Base-by-base conservation (phyloP, 1,140 invertebrate genomes). In the Colletes gigas region DNA sequence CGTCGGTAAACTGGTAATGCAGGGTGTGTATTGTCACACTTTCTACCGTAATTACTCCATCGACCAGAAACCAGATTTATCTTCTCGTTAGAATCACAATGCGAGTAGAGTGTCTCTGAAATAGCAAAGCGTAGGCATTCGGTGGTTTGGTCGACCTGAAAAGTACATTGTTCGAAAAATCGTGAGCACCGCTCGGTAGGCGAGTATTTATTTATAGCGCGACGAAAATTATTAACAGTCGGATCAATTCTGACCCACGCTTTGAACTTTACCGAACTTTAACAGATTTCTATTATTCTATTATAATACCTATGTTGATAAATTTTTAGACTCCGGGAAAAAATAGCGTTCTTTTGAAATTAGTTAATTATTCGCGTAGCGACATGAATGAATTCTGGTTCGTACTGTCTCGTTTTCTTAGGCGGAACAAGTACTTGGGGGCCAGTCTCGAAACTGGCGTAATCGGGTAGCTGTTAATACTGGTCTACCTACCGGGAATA, bases 391-490 rank as follows among this genome's bases (percentile, higher is more conserved):
- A 30, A 30, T 30, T 30, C 30, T 30, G 2, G 30, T 30, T 30
- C 30, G 30, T 2, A 1, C 30, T 30, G 30, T 30, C 30, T 30
- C 1, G 8, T 7, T 44, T 44, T 44, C 3, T 62, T 39, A 39
- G 21, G 8, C 10, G 1, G 55, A 54, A 4, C 14, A 10, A 30
- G 9, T 30, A 62, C 19, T 2, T 5, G 14, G 3, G 0, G 12
- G 10, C 2, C 30, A 30, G 30, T 30, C 30, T 30, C 30, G 30
- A 63, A 15, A 19, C 60, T 63, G 47, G 47, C 50, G 44, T 81
- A 81, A 83, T 78, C 69, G 19, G 19, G 70, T 70, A 30, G 66
- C 73, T 73, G 78, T 89, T 89, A 87, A 87, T 89, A 83, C 84
- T 78, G 83, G 83, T 85, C 79, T 75, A 77, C 82, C 84, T 85